Conservation (phyloP, 2,113 vertebrate species). For the Coptodon rendalli region DNA sequence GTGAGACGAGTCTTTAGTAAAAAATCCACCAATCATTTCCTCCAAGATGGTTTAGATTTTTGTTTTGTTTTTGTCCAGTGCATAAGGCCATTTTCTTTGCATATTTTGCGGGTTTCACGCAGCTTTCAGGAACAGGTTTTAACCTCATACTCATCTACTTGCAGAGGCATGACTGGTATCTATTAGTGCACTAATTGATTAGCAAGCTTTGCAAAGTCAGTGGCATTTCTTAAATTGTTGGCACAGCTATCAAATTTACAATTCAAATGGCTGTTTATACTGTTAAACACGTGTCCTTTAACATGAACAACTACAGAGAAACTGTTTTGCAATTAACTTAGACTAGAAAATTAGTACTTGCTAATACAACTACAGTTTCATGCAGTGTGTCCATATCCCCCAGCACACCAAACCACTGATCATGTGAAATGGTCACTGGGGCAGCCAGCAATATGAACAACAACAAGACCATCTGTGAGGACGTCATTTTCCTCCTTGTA, state of each 20-base stretch:
- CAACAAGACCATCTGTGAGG: neutral
- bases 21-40: neutral
- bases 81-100: neutral
- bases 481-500: fast-evolving
- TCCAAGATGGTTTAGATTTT: neutral
- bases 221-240: neutral
- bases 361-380: neutral
- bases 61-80: neutral
- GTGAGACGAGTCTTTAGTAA: neutral
- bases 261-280: fast-evolving
- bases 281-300: neutral
- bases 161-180: neutral
- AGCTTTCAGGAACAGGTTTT: neutral
- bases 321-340: neutral
- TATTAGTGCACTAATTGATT: fast-evolving
- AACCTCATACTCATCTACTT: neutral
- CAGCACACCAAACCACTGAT: neutral
- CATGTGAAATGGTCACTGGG: neutral
- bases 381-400: neutral
- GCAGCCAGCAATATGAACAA: neutral
- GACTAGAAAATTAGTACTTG: neutral
- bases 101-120: fast-evolving
- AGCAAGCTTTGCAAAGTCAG: fast-evolving
- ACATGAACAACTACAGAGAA: neutral
- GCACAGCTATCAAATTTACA: neutral